phyloP scores from a whole-genome alignment of 2,888 invertebrate species.

The Merodon equestris region DNA sequence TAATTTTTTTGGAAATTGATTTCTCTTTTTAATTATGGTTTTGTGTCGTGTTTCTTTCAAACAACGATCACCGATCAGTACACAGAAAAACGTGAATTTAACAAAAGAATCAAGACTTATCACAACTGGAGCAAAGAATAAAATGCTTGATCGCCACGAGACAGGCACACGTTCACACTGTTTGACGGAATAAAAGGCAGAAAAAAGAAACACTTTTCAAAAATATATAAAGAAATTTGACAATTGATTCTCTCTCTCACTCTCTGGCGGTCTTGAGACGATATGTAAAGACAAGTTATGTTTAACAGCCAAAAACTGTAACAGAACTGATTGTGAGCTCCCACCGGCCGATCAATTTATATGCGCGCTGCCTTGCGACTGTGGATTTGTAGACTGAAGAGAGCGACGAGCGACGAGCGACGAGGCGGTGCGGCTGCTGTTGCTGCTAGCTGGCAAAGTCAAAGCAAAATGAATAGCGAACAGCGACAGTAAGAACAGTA shows the following conservation, averaged over 20 bases:
- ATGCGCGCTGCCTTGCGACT: conserved; percentile 59
- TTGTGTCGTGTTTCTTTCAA: neutral
- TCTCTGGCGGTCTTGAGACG: conserved; percentile 7
- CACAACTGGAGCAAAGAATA: too few relatives aligned
- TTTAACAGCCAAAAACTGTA: conserved; percentile 77
- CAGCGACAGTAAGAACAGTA: neutral
- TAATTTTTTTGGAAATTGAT: conserved; percentile 33
- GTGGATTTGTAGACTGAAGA: conserved; percentile 20
- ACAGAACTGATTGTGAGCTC: conserved; percentile 74
- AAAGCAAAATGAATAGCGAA: neutral
- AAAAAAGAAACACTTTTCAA: conserved; percentile 11
- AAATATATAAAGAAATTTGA: too few relatives aligned
- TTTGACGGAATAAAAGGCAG: too few relatives aligned
- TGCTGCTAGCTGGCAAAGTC: neutral
- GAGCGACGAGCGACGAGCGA: conserved; percentile 23
- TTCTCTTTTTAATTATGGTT: conserved; percentile 3
- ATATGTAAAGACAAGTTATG: conserved; percentile 70
- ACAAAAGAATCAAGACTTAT: neutral
- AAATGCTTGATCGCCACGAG: conserved; percentile 44
- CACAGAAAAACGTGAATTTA: neutral
- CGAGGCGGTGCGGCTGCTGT: conserved; percentile 6
- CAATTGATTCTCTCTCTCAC: neutral
- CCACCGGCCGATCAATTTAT: conserved; percentile 73
- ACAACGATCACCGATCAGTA: conserved; percentile 18
- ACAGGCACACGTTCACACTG: conserved; percentile 30